Conservation (phyloP, 2,888 invertebrate species). For the Dryococelus australis region DNA sequence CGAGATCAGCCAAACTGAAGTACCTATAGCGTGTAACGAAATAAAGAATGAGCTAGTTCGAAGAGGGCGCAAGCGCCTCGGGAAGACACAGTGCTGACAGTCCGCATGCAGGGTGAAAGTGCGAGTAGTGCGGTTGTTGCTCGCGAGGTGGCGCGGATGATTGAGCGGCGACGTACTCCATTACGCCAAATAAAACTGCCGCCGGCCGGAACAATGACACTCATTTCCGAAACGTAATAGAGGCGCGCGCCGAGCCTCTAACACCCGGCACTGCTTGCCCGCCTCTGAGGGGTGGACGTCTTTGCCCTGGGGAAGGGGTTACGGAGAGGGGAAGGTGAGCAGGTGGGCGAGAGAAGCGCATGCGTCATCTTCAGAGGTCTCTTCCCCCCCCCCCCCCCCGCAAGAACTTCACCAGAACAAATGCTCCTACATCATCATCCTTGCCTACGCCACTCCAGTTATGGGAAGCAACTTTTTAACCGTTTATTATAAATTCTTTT, state of each 20-base stretch:
- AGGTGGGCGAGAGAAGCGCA: neutral
- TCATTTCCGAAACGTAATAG: neutral
- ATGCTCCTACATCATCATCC: too few relatives aligned
- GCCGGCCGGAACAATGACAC: conserved; percentile 11
- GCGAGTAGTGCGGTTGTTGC: neutral
- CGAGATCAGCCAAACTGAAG: too few relatives aligned
- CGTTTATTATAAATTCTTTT: too few relatives aligned
- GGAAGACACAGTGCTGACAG: too few relatives aligned
- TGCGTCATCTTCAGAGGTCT: neutral
- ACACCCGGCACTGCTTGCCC: neutral
- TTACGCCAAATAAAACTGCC: conserved; percentile 16
- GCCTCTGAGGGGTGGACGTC: neutral
- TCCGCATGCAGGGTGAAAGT: neutral
- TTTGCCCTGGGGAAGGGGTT: too few relatives aligned
- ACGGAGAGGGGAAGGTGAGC: neutral
- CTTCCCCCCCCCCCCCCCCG: neutral
- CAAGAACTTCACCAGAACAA: too few relatives aligned
- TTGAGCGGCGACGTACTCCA: neutral
- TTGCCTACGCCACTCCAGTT: too few relatives aligned
- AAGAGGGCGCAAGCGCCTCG: too few relatives aligned
- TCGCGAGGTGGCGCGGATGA: neutral
- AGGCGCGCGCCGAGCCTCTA: neutral
- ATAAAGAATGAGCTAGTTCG: too few relatives aligned
- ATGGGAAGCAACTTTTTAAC: too few relatives aligned
- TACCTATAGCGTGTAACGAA: too few relatives aligned